Evolutionary conservation across 37 sponge, comb jelly and placozoan species (phyloP).

Genomic region (Oopsacas minuta): DNA sequence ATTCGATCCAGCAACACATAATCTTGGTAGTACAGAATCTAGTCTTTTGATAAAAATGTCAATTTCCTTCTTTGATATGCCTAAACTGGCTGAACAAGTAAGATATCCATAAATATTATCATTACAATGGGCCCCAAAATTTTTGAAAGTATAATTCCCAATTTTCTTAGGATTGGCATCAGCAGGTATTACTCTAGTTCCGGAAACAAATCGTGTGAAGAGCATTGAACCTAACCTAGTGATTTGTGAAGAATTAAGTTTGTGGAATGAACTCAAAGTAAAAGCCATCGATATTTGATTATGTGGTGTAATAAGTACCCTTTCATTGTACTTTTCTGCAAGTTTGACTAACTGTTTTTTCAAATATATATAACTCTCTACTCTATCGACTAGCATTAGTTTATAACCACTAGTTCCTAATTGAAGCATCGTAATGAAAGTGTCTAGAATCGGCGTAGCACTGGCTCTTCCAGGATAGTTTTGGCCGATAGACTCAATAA

Average conservation of each 20-base stretch:
- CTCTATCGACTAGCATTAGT: constrained; percentile 41
- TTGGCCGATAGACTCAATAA: constrained; percentile 51
- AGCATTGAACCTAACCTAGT: constrained; percentile 85
- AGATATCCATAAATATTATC: constrained; percentile 70
- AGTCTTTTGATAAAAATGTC: constrained; percentile 49
- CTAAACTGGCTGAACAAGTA: constrained; percentile 92
- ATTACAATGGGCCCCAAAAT: constrained; percentile 78
- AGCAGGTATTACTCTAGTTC: constrained; percentile 60
- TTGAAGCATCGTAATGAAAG: constrained; percentile 86
- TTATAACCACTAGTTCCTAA: constrained; percentile 63
- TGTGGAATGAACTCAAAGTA: neutral
- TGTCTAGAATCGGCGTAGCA: constrained; percentile 65
- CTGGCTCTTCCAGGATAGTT: constrained; percentile 93
- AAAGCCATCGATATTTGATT: constrained; percentile 85
- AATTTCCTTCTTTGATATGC: constrained; percentile 68
- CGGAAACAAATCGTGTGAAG: constrained; percentile 67
- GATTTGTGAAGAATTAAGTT: neutral
- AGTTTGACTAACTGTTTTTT: constrained; percentile 35
- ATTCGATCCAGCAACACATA: no score
- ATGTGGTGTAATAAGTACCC: constrained; percentile 61
- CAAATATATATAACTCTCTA: constrained; percentile 62
- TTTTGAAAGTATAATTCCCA: constrained; percentile 56
- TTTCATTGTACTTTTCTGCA: constrained; percentile 43
- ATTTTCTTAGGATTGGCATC: constrained; percentile 49
- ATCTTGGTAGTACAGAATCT: constrained; percentile 56